Conservation (phyloP, 2,888 invertebrate species). For the Volucella inanis region DNA sequence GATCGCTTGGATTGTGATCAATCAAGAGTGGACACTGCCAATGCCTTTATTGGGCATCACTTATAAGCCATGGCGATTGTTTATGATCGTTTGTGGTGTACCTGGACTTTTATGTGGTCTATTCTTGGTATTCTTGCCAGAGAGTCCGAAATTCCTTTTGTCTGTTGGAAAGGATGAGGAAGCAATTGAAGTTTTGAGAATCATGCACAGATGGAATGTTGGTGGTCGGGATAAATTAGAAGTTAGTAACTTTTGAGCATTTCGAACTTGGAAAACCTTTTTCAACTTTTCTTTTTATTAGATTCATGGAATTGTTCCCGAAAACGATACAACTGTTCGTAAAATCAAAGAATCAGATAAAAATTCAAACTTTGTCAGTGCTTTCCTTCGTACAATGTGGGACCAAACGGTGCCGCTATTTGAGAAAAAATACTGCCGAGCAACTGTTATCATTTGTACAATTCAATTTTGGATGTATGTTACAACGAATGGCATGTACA, state of each 20-base stretch:
- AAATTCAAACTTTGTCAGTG: constrained; percentile 72
- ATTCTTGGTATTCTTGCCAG: constrained; percentile 78
- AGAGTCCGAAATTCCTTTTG: constrained; percentile 81
- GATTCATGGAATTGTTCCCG: constrained; percentile 76
- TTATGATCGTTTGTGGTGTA: constrained; percentile 79
- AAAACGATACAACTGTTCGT: constrained; percentile 67
- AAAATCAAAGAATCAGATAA: constrained; percentile 34
- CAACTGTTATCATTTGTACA: constrained; percentile 79
- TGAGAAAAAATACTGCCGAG: constrained; percentile 77
- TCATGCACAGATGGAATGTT: constrained; percentile 77
- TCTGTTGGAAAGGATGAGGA: constrained; percentile 77
- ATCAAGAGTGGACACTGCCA: constrained; percentile 78
- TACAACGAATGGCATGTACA: constrained; percentile 79
- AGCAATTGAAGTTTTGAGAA: constrained; percentile 78
- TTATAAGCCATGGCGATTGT: constrained; percentile 81
- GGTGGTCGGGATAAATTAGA: constrained; percentile 74
- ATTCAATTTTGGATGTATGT: constrained; percentile 80
- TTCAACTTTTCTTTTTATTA: constrained; percentile 25
- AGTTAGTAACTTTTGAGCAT: constrained; percentile 50
- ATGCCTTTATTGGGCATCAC: constrained; percentile 77
- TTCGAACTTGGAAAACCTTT: background rate
- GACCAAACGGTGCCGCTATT: constrained; percentile 80
- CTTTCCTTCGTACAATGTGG: constrained; percentile 79
- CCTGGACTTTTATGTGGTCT: constrained; percentile 79
- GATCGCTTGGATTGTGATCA: constrained; percentile 79